phyloP scores from a whole-genome alignment of 2,797 vertebrate genomes.

The Pangasius mekongensis region DNA sequence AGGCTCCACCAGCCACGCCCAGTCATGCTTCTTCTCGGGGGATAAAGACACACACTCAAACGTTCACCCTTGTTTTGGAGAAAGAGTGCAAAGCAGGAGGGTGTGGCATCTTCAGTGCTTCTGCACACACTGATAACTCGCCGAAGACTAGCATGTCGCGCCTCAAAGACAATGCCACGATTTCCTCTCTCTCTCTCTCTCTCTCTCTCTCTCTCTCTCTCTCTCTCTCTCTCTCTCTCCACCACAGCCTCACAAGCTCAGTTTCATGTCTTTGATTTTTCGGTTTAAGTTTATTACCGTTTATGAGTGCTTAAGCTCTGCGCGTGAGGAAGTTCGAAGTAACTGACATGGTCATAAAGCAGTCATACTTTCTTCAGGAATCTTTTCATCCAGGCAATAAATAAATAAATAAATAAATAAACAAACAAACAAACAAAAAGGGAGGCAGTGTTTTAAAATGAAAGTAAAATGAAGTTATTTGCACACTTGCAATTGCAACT shows the following conservation, averaged over 20 bases:
- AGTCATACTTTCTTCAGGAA: background rate
- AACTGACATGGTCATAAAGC: background rate
- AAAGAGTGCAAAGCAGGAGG: conserved; percentile 44
- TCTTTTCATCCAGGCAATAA: background rate
- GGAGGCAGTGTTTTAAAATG: background rate
- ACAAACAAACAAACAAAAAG: background rate
- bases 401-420: too few species aligned
- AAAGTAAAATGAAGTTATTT: background rate
- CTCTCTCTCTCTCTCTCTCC: background rate
- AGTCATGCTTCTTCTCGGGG: conserved; percentile 26
- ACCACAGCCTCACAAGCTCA: background rate
- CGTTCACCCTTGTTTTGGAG: conserved; percentile 10
- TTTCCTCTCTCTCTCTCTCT: background rate
- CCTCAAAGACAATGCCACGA: background rate
- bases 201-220: background rate
- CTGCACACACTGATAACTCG: conserved; percentile 77
- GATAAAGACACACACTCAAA: background rate
- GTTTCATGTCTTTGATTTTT: background rate
- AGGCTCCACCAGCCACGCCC: conserved; percentile 67
- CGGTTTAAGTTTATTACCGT: background rate
- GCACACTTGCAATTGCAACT: background rate
- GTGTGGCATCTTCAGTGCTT: conserved; percentile 46
- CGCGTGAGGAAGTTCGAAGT: background rate
- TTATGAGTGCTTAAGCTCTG: background rate
- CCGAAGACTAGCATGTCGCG: conserved; percentile 63